Evolutionary conservation across 2,888 invertebrate species (phyloP).

Genomic region (Glyphotaelius pellucidus): DNA sequence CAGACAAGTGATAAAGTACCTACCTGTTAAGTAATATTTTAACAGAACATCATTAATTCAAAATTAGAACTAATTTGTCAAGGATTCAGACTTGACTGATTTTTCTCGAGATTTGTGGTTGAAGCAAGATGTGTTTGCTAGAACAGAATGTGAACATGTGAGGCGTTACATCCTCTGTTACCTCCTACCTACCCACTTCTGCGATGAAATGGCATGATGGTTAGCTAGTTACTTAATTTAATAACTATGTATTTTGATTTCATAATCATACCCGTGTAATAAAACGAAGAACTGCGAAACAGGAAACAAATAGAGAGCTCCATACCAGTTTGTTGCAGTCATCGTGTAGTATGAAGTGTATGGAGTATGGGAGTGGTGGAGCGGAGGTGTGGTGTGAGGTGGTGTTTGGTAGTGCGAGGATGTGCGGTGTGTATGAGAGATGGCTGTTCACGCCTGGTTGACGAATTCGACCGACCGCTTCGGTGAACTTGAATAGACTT

Average conservation of each 20-base stretch:
- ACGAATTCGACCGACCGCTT: constrained; percentile 41
- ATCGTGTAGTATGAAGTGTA: neutral
- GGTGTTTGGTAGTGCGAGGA: neutral
- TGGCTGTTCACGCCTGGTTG: constrained; percentile 37
- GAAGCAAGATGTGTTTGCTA: neutral
- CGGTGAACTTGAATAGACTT: constrained; percentile 39
- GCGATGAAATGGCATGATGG: neutral
- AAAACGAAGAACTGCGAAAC: neutral
- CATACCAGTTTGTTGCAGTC: neutral
- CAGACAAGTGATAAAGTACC: too few relatives aligned
- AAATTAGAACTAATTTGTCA: too few relatives aligned
- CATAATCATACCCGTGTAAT: neutral
- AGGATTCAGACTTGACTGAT: too few relatives aligned
- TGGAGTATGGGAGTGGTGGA: neutral
- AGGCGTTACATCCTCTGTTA: neutral
- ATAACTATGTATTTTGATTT: neutral
- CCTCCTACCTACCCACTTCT: too few relatives aligned
- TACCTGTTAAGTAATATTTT: too few relatives aligned
- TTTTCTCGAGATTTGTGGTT: too few relatives aligned
- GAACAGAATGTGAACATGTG: neutral
- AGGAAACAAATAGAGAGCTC: neutral
- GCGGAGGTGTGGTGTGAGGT: neutral
- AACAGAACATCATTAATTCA: too few relatives aligned
- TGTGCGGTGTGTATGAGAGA: neutral
- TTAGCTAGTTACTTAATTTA: neutral